Evolutionary conservation across 2,888 invertebrate genomes (phyloP), one percentile per base, ranked within the genome.

Genomic region (Trichopoda pennipes): DNA sequence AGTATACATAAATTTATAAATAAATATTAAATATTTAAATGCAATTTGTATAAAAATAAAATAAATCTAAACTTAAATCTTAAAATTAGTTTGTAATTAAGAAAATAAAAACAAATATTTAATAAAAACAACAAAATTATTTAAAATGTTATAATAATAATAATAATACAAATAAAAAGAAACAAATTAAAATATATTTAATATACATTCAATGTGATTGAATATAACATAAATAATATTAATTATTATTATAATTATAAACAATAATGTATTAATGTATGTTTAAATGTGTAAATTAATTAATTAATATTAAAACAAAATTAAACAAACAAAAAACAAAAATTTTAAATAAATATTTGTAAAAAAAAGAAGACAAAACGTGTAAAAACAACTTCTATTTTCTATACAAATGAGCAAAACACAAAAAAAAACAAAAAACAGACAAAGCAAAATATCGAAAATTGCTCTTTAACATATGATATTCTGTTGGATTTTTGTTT

Each of bases 241-340:
- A 28, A 28, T 28, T 28, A 77, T 77, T 79, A 84, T 72, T 61
- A 78, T 73, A 75, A 84, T 73, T 60, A 81, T 78, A 63, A 81
- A 55, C 55, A 84, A 81, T 72, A 83, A 83, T 73, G 75, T 84
- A 84, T 84, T 82, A 84, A 86, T 86, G 81, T 85, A 86, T 86
- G 85, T 86, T 84, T 84, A 83, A 85, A 84, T 84, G 84, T 85
- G 84, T 78, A 84, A 82, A 73, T 66, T 77, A 79, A 81, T 76
- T 81, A 83, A 79, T 63, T 74, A 82, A 84, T 80, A 81, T 53
- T 47, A 58, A 73, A 49, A 60, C 58, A 74, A 66, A 38, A 38
- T 12, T 38, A 61, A 61, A 66, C 51, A 32, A 75, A 78, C 69
- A 23, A 44, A 69, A 77, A 35, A 74, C 73, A 76, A 77, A 76